Base-by-base conservation (phyloP, 2,888 invertebrate species). In the Abrostola tripartita region DNA sequence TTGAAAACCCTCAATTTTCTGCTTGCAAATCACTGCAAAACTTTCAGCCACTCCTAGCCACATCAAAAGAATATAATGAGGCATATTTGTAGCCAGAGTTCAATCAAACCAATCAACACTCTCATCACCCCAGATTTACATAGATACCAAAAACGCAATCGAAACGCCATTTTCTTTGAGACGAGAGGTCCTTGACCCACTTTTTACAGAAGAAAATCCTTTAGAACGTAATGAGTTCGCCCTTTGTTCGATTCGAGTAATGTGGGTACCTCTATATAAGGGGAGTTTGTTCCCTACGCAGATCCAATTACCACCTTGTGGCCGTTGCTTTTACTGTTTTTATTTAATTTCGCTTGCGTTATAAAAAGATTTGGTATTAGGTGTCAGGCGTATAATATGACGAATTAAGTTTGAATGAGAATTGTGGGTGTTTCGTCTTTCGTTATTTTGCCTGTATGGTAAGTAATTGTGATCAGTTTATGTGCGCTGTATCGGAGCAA, bases 181-280 rank as follows among this genome's bases (percentile, higher is more conserved):
- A 69, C 50, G 63, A 52, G 58, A 56, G 41, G 52, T 51, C 49
- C 53, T 64, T 65, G 44, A 35, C 50, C 47, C 7, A 69, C 56
- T 62, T 69, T 37, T 36, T 24, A 53, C 58, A 50, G 47, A 41
- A 24, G 41, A 63, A 55, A 55, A 38, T 60, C 59, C 37, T 52
- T 60, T 60, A 36, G 52, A 54, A 55, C 40, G 35, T 65, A 76
- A 76, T 73, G 65, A 65, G 60, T 50, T 37, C 58, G 55, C 8
- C 44, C 52, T 53, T 65, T 78, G 71, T 77, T 71, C 69, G 71
- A 74, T 68, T 71, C 59, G 53, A 37, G 63, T 52, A 49, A 69
- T 58, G 57, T 35, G 52, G 52, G 62, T 53, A 6, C 7, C 1
- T 47, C 44, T 5, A 40, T 9, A 47, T 47, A 8, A 5, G 47